Evolutionary conservation across 2,113 vertebrate species (phyloP), one percentile per base, ranked within the genome.

Genomic region (Aspidoscelis tigris): DNA sequence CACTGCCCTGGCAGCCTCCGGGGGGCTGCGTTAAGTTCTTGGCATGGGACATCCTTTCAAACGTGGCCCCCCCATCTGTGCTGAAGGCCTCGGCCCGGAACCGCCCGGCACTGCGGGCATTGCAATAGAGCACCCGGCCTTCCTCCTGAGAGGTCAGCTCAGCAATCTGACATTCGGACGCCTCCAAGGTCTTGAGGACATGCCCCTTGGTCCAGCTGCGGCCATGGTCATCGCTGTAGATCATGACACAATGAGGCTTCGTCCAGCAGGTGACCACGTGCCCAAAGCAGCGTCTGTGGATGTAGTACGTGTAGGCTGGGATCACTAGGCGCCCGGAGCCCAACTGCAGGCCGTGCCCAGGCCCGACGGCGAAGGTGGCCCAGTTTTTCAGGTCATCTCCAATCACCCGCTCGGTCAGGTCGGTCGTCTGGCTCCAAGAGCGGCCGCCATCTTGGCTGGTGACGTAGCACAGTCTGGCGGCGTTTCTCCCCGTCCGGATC

Each of bases 321-420:
- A 99, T 94, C 55, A 98, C 91, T 88, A 99, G 84, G 21, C 97
- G 95, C 22, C 98, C 98, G 0, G 95, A 97, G 53, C 84, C 86
- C 83, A 97, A 88, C 91, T 98, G 98, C 3, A 98, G 81, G 0
- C 98, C 98, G 0, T 99, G 98, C 3, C 98, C 98, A 0, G 98
- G 98, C 2, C 98, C 98, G 64, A 99, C 97, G 0, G 97, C 98
- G 3, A 99, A 98, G 0, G 98, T 99, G 88, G 98, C 98, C 97
- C 97, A 99, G 0, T 81, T 94, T 7, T 85, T 72, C 79, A 97
- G 0, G 26, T 96, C 93, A 0, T 68, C 0, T 3, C 97, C 97
- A 3, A 99, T 89, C 80, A 97, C 96, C 3, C 91, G 91, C n/a
- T 94, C 93, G 0, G 98, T 99, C 44, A 99, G 91, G 80, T 99